Percentiles rank a stretch among this genome's conserved stretches.
Conservation (phyloP, 2,113 vertebrate genomes). For the Mastomys coucha region DNA sequence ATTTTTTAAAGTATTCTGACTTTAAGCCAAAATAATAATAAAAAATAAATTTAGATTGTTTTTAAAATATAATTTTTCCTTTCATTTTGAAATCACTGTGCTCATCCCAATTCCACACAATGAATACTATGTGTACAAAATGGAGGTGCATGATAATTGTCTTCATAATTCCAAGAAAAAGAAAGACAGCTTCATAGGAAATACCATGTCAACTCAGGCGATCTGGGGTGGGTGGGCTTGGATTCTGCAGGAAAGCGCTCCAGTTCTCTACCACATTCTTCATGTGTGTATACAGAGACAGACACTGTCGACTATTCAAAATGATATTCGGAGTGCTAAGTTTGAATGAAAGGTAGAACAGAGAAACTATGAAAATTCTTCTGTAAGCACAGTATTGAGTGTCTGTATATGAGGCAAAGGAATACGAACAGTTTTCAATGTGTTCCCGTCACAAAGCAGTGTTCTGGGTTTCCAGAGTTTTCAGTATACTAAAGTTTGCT, state of each 20-base stretch:
- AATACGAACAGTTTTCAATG: conserved; percentile 42
- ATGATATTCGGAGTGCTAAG: conserved; percentile 51
- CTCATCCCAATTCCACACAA: conserved; percentile 53
- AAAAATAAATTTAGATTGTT: conserved; percentile 52
- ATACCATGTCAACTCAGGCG: conserved; percentile 7
- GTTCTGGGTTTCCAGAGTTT: conserved; percentile 23
- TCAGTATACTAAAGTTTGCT: conserved; percentile 17
- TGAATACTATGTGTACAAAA: conserved; percentile 53
- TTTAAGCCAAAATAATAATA: conserved; percentile 67
- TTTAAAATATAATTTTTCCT: conserved; percentile 61
- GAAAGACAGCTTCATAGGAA: conserved; percentile 62
- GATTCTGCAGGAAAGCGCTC: conserved; percentile 39
- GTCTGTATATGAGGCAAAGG: background rate
- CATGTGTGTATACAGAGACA: background rate
- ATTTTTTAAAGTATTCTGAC: conserved; percentile 52
- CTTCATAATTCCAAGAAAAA: conserved; percentile 47
- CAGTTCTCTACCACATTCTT: conserved; percentile 16
- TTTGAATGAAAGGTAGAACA: conserved; percentile 32
- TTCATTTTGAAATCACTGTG: conserved; percentile 67
- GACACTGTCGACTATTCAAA: conserved; percentile 39
- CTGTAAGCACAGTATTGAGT: background rate
- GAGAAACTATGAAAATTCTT: conserved; percentile 63
- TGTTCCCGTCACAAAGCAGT: background rate
- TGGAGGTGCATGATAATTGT: conserved; percentile 31
- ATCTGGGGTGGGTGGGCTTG: background rate